phyloP scores from a whole-genome alignment of 2,888 invertebrate species.

The Acrobasis consociella region DNA sequence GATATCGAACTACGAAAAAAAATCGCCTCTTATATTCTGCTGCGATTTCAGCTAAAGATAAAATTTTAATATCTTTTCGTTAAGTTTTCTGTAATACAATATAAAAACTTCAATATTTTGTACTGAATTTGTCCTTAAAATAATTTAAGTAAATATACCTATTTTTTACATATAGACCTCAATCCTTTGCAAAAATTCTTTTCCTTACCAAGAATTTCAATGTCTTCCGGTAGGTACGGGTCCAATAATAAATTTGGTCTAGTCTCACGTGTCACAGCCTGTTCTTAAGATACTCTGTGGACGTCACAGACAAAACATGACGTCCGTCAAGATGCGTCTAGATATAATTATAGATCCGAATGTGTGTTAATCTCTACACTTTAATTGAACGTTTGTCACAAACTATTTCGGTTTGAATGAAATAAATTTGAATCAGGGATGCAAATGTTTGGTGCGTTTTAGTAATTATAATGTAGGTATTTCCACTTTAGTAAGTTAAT shows the following conservation, averaged over 20 bases:
- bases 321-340: conserved; percentile 22
- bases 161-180: too few species aligned
- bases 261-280: conserved; percentile 11
- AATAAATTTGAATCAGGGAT: background rate
- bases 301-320: conserved; percentile 20
- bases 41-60: too few species aligned
- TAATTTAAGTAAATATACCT: too few species aligned
- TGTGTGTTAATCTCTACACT: conserved; percentile 21
- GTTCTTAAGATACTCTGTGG: conserved; percentile 1
- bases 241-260: conserved; percentile 15
- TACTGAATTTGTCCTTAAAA: too few species aligned
- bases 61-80: too few species aligned
- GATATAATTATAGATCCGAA: conserved; percentile 18
- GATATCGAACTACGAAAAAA: background rate
- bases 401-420: conserved; percentile 5
- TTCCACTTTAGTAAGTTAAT: too few species aligned
- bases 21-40: too few species aligned
- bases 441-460: background rate
- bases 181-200: background rate
- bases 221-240: background rate
- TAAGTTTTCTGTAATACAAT: too few species aligned
- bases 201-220: background rate
- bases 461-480: too few species aligned
- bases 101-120: too few species aligned
- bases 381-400: conserved; percentile 21